Percentiles rank a stretch among this genome's conserved stretches.
Evolutionary conservation across 2,113 vertebrate genomes (phyloP).

Genomic region (Bufo gargarizans): DNA sequence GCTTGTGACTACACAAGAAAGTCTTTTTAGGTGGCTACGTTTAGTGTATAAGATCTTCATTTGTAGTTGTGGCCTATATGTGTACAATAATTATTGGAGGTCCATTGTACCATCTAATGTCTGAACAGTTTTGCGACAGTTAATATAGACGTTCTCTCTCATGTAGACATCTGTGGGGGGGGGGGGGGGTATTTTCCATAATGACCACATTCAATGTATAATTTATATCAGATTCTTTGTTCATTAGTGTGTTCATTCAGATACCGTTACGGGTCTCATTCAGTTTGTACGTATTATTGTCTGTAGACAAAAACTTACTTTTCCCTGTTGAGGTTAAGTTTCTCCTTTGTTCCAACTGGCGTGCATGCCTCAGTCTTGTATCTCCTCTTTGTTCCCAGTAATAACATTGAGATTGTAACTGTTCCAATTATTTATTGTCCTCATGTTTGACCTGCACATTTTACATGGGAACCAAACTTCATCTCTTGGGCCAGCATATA

Average conservation of each 20-base stretch:
- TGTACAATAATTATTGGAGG: background rate
- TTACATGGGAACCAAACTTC: background rate
- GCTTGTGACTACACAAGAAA: background rate
- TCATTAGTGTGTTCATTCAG: background rate
- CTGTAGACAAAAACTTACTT: background rate
- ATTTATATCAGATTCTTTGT: background rate
- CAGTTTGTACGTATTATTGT: background rate
- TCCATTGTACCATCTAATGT: background rate
- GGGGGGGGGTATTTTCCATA: background rate
- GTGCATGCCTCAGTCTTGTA: slow-evolving; percentile 10
- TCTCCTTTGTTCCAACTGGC: slow-evolving; percentile 14
- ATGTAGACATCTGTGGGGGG: background rate
- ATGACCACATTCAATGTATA: background rate
- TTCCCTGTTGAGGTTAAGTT: background rate
- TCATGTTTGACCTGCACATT: slow-evolving; percentile 2
- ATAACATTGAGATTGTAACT: slow-evolving; percentile 22
- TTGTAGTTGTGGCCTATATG: background rate
- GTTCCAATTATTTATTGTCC: slow-evolving; percentile 8
- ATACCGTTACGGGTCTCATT: background rate
- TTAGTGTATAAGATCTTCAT: background rate
- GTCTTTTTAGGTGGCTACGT: background rate
- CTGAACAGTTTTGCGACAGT: background rate
- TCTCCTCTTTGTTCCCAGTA: slow-evolving; percentile 14
- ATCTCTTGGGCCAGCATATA: background rate
- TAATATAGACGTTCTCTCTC: background rate